Evolutionary conservation across 1,140 invertebrate species (phyloP).

Genomic region (Drosophila pallidifrons): DNA sequence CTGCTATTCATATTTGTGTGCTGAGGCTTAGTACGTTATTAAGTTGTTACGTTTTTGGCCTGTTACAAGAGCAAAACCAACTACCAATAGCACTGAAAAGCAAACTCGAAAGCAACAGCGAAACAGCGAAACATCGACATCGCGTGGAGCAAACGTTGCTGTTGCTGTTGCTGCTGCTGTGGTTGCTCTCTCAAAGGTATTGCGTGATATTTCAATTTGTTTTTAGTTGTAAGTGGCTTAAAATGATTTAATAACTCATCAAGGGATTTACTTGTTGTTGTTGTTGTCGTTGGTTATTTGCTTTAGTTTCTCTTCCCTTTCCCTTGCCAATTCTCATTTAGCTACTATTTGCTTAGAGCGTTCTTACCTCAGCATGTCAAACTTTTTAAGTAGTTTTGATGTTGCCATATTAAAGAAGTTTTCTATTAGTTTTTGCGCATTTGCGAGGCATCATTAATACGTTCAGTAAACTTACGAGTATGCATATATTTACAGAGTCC

Average conservation of each 20-base stretch:
- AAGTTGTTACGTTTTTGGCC: constrained; percentile 80
- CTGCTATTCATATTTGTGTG: constrained; percentile 80
- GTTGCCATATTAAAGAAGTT: constrained; percentile 81
- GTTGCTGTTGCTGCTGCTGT: too few species aligned
- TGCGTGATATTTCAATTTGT: constrained; percentile 84
- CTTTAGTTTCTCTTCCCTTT: constrained; percentile 59
- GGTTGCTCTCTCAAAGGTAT: constrained; percentile 65
- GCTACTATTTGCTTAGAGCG: constrained; percentile 21
- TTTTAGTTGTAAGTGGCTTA: constrained; percentile 84
- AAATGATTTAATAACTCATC: constrained; percentile 84
- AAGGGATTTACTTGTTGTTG: constrained; percentile 77
- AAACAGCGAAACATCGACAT: constrained; percentile 17
- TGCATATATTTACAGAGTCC: constrained; percentile 27
- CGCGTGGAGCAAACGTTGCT: constrained; percentile 58
- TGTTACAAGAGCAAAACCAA: constrained; percentile 61
- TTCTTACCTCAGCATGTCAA: constrained; percentile 61
- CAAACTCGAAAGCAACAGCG: constrained; percentile 33
- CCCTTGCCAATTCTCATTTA: constrained; percentile 9
- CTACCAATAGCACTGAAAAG: constrained; percentile 19
- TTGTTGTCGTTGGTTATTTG: constrained; percentile 64
- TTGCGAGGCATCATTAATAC: constrained; percentile 71
- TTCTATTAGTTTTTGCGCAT: constrained; percentile 80
- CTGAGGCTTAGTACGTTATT: constrained; percentile 82
- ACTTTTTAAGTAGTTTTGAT: constrained; percentile 82
- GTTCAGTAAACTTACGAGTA: constrained; percentile 35